Percentiles rank a stretch among this genome's conserved stretches.
Evolutionary conservation across 2,113 vertebrate species (phyloP).

Genomic region (Galeopterus variegatus): DNA sequence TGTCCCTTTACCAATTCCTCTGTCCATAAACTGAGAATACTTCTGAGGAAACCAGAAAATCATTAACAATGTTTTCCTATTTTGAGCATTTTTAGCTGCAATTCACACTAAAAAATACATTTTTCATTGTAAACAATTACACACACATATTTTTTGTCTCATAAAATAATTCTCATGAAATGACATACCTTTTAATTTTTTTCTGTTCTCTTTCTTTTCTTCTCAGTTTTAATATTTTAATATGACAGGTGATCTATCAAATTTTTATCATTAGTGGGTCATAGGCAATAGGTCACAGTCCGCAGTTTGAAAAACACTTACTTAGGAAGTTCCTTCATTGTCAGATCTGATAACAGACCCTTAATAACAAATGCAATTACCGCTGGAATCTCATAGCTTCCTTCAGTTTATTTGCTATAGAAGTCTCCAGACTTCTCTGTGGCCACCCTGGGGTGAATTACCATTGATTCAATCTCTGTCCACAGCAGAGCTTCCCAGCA

Average conservation of each 20-base stretch:
- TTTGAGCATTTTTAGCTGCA: neutral
- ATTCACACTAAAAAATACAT: neutral
- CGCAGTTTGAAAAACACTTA: constrained; percentile 7
- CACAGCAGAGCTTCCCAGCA: neutral
- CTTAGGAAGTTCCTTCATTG: neutral
- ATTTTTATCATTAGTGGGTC: neutral
- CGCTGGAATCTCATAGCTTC: neutral
- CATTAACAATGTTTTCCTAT: neutral
- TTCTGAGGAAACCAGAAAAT: neutral
- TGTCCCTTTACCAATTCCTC: too few species aligned
- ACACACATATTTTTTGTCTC: neutral
- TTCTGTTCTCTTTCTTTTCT: neutral
- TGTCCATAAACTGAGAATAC: neutral
- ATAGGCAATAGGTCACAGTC: neutral
- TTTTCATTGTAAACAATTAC: neutral
- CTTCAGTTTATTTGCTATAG: constrained; percentile 7
- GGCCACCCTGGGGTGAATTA: neutral
- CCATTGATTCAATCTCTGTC: neutral
- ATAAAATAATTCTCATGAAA: neutral
- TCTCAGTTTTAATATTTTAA: neutral
- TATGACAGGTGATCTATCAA: neutral
- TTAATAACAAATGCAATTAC: neutral
- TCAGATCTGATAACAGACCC: neutral
- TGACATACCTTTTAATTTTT: neutral
- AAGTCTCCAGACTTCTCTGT: neutral